Evolutionary conservation across 53 echinoderm and acorn worm genomes (phyloP).

Genomic region (Holothuria scabra): DNA sequence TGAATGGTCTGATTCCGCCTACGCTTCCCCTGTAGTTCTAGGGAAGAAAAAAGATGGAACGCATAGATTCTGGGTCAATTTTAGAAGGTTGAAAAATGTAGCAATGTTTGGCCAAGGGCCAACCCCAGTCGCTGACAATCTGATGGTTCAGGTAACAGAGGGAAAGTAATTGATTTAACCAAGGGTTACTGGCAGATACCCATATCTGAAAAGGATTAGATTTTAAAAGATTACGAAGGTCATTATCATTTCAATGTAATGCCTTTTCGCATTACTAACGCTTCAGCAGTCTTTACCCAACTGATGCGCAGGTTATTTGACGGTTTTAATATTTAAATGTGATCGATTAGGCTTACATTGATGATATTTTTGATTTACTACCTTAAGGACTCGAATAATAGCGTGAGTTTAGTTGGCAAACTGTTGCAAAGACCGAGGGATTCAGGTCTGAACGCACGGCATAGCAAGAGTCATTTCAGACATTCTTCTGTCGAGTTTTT

Average conservation of each 20-base stretch:
- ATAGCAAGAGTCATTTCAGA: constrained; percentile 50
- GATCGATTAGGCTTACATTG: too few relatives aligned
- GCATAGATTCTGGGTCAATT: constrained; percentile 52
- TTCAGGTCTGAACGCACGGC: constrained; percentile 56
- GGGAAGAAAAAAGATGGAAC: constrained; percentile 50
- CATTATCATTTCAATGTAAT: constrained; percentile 1
- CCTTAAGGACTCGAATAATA: constrained; percentile 49
- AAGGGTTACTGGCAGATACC: constrained; percentile 25
- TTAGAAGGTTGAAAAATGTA: constrained; percentile 39
- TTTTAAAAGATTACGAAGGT: constrained; percentile 24
- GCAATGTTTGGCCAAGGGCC: constrained; percentile 36
- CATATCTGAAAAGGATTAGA: background rate
- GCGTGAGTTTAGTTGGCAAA: constrained; percentile 1
- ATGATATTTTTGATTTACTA: constrained; percentile 53
- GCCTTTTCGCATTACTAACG: background rate
- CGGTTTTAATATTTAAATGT: too few relatives aligned
- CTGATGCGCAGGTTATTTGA: constrained; percentile 53
- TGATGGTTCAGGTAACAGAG: background rate
- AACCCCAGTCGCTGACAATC: background rate
- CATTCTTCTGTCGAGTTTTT: constrained; percentile 3
- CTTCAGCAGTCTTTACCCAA: constrained; percentile 9
- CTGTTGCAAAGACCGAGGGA: constrained; percentile 29
- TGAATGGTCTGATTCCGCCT: constrained; percentile 62
- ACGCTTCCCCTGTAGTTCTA: constrained; percentile 62
- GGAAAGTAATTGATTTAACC: constrained; percentile 17